Conservation (phyloP, 1,140 invertebrate genomes). For the Adelges cooleyi region DNA sequence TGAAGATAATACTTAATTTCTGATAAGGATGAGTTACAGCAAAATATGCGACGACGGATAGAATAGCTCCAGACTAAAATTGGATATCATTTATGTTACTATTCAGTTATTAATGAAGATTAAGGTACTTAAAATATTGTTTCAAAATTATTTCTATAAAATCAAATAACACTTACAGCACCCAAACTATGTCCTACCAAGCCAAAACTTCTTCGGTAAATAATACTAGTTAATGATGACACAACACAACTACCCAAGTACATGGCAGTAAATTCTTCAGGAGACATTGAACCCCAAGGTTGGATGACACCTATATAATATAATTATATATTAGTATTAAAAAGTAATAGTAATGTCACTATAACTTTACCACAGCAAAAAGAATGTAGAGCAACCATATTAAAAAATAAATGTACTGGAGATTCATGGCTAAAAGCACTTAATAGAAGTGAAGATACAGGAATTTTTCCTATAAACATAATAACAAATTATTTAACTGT, state of each 20-base stretch:
- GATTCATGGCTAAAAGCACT: conserved; percentile 79
- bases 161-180: conserved; percentile 56
- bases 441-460: conserved; percentile 7
- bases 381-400: conserved; percentile 93
- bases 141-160: not conserved
- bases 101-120: conserved; percentile 37
- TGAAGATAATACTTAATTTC: conserved; percentile 73
- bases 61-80: conserved; percentile 85
- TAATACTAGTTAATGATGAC: conserved; percentile 72
- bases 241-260: conserved; percentile 81
- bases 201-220: conserved; percentile 59
- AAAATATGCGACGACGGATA: conserved; percentile 75
- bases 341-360: not conserved
- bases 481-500: not conserved
- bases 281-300: conserved; percentile 1
- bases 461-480: conserved; percentile 7
- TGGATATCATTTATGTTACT: too few species aligned
- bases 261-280: conserved; percentile 80
- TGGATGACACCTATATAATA: not conserved
- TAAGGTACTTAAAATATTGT: conserved; percentile 4
- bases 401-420: conserved; percentile 70
- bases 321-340: not conserved
- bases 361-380: conserved; percentile 44
- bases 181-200: conserved; percentile 68
- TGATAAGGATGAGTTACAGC: conserved; percentile 78